Evolutionary conservation across 2,113 vertebrate species (phyloP), one percentile per base, ranked within the genome.

Genomic region (Pagrus major): DNA sequence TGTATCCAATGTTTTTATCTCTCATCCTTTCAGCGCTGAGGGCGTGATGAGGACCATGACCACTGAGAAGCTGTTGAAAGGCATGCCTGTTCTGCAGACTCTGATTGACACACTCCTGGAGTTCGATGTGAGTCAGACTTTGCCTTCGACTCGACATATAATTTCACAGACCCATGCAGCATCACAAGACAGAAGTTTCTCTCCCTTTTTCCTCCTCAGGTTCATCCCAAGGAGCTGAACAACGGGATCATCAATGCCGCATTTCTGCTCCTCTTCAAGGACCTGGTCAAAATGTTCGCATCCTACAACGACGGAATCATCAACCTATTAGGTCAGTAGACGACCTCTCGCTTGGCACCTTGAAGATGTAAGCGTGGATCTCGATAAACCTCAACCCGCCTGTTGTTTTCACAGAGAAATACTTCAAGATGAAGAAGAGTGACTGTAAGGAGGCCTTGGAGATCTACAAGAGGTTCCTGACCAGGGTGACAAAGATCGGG

Each of bases 241-340:
- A 99, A 99, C 68, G 97, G 97, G 61, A 97, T 99, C 88, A 99
- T 99, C 95, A 99, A 98, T 86, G 97, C 95, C 92, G 96, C 95
- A 63, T 99, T 99, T 91, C 85, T 99, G 96, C 97, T 99, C 81
- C 96, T 99, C 67, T 99, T 99, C 95, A 99, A 99, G 95, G 98
- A 99, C 86, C 96, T 99, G 93, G 98, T 99, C 89, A 99, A 99
- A 92, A 95, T 99, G 84, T 99, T 99, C 91, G 98, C 98, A 41
- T 99, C 98, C 94, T 99, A 99, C 94, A 99, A 99, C 56, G 98
- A 99, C 67, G 98, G 98, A n/a, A 95, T 99, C 91, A 99, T 99
- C 95, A 99, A 99, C 90, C 95, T 99, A 94, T 93, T 99, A 95
- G 98, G 98, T 97, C 83, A 86, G 96, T 94, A 4, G n/a, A 18